phyloP scores from a whole-genome alignment of 2,113 vertebrate species.

The Eolophus roseicapilla region DNA sequence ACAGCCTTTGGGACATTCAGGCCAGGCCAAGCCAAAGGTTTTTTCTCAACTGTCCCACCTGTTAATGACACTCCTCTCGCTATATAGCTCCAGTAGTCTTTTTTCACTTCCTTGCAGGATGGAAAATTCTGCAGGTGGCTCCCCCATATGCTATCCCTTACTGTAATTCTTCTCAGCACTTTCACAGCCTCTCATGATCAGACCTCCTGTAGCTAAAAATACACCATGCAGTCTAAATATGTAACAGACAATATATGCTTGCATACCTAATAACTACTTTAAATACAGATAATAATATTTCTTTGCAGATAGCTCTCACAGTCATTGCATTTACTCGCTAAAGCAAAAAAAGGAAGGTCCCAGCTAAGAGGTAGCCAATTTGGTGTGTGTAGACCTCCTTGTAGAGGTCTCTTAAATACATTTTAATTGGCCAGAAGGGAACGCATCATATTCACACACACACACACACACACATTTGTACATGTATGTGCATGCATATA shows the following conservation, averaged over 20 bases:
- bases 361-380: not conserved
- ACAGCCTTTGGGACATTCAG: not conserved
- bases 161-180: not conserved
- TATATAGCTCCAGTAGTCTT: not conserved
- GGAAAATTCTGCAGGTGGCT: slow-evolving; percentile 3
- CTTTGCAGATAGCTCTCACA: not conserved
- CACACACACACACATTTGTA: not conserved
- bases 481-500: not conserved
- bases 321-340: not conserved
- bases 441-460: not conserved
- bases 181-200: not conserved
- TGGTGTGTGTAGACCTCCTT: not conserved
- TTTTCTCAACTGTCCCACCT: not conserved
- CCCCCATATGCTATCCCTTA: not conserved
- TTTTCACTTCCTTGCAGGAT: not conserved
- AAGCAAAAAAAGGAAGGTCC: not conserved
- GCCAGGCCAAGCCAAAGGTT: not conserved
- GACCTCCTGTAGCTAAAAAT: slow-evolving; percentile 27
- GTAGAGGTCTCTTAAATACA: not conserved
- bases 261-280: not conserved
- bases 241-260: not conserved
- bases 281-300: not conserved
- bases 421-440: not conserved
- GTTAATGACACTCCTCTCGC: not conserved
- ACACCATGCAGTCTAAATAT: not conserved